These are phyloP conservation scores for Cyrtodaria siliqua DNA, from an alignment of 2,888 invertebrate species.

Conservation along the genomic window DNA sequence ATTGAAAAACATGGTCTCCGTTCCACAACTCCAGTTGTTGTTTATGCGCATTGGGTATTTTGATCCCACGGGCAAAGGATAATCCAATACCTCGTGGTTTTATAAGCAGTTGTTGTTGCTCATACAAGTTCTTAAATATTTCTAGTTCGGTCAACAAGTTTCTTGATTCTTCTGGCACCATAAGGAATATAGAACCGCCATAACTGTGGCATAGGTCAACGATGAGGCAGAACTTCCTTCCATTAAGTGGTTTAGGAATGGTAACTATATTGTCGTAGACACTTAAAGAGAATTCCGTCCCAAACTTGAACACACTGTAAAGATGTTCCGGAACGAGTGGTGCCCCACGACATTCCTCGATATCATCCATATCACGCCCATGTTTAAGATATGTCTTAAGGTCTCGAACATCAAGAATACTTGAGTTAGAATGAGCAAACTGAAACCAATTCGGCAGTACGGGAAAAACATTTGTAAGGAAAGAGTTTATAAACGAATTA, in stretches of 20 bases:
- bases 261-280: constrained; percentile 32
- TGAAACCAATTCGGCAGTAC: constrained; percentile 36
- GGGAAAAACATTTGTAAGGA: constrained; percentile 10
- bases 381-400: constrained; percentile 43
- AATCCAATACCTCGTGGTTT: constrained; percentile 45
- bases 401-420: constrained; percentile 34
- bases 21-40: constrained; percentile 34
- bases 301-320: constrained; percentile 49
- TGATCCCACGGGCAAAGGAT: constrained; percentile 32
- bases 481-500: constrained; percentile 37
- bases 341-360: constrained; percentile 36
- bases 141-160: constrained; percentile 19
- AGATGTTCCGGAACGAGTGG: constrained; percentile 38
- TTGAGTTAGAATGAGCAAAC: constrained; percentile 11
- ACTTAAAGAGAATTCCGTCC: constrained; percentile 25
- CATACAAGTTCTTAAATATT: constrained; percentile 28
- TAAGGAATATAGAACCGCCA: constrained; percentile 45
- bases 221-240: constrained; percentile 46
- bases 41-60: constrained; percentile 29
- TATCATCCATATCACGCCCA: constrained; percentile 28
- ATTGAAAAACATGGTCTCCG: constrained; percentile 35
- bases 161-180: constrained; percentile 48
- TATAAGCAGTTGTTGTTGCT: constrained; percentile 17
- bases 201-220: constrained; percentile 44
- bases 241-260: constrained; percentile 25